Conservation (phyloP, 2,797 vertebrate species). For the Cossypha caffra region DNA sequence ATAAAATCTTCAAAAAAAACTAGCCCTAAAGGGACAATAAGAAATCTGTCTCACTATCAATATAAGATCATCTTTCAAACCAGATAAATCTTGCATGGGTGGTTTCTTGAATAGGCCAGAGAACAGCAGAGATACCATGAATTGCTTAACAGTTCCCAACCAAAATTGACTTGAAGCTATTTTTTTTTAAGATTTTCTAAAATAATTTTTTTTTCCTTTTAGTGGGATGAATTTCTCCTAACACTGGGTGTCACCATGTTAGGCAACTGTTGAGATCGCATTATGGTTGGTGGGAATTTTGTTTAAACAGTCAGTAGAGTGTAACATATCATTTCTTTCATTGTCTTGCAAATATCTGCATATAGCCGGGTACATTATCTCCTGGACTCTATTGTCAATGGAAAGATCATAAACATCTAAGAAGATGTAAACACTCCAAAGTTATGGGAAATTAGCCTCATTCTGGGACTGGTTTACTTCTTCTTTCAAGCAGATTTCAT, state of each 20-base stretch:
- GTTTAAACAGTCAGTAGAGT: neutral
- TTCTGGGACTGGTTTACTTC: neutral
- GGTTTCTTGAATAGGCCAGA: neutral
- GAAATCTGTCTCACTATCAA: neutral
- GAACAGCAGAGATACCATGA: neutral
- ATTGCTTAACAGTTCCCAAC: neutral
- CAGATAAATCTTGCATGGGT: neutral
- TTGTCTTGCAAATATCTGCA: neutral
- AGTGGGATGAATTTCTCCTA: neutral
- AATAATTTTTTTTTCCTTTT: neutral
- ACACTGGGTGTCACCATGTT: too few relatives aligned
- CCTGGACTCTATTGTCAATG: neutral
- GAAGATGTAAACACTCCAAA: neutral
- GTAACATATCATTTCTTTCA: neutral
- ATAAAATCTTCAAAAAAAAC: neutral
- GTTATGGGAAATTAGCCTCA: neutral
- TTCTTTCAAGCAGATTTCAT: neutral
- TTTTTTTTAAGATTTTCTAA: neutral
- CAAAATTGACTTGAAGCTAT: neutral
- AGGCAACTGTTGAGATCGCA: neutral
- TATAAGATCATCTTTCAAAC: neutral
- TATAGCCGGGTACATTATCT: neutral
- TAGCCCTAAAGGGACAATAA: neutral
- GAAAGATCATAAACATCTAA: neutral
- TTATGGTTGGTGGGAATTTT: neutral